These are phyloP conservation scores for Fopius arisanus DNA, from an alignment of 1,140 invertebrate species.

Conservation along the genomic window DNA sequence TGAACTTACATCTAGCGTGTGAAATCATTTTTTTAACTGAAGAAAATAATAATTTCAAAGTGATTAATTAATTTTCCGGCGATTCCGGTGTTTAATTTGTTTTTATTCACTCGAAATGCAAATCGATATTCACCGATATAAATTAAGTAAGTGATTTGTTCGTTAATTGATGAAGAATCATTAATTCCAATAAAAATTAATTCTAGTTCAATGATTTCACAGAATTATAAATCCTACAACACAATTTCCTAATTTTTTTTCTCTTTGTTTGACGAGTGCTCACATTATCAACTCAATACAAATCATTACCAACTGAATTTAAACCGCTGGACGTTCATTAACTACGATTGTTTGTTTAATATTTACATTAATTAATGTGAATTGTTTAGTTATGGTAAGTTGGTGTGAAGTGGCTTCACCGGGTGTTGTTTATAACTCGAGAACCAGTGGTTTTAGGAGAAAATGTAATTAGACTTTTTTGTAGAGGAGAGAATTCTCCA, in stretches of 20 bases:
- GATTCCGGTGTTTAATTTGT: not conserved
- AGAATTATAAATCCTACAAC: not conserved
- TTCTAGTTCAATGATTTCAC: conserved; percentile 9
- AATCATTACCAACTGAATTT: conserved; percentile 11
- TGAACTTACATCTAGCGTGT: not conserved
- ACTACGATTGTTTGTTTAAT: conserved; percentile 3
- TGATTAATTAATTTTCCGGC: not conserved
- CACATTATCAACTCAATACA: conserved; percentile 11
- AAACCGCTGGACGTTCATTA: conserved; percentile 2
- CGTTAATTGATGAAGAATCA: not conserved
- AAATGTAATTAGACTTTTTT: not conserved
- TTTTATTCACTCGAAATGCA: not conserved
- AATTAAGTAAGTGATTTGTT: not conserved
- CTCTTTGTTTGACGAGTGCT: not conserved
- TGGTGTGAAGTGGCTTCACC: not conserved
- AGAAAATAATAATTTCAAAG: not conserved
- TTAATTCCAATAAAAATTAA: not conserved
- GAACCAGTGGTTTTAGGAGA: not conserved
- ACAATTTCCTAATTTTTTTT: conserved; percentile 3
- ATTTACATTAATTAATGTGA: not conserved
- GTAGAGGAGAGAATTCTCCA: not conserved
- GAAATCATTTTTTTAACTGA: not conserved
- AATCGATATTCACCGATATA: not conserved
- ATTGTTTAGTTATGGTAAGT: not conserved
- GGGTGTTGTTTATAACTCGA: too few species aligned